Evolutionary conservation across 2,113 vertebrate species (phyloP).

Genomic region (Pygoscelis antarcticus): DNA sequence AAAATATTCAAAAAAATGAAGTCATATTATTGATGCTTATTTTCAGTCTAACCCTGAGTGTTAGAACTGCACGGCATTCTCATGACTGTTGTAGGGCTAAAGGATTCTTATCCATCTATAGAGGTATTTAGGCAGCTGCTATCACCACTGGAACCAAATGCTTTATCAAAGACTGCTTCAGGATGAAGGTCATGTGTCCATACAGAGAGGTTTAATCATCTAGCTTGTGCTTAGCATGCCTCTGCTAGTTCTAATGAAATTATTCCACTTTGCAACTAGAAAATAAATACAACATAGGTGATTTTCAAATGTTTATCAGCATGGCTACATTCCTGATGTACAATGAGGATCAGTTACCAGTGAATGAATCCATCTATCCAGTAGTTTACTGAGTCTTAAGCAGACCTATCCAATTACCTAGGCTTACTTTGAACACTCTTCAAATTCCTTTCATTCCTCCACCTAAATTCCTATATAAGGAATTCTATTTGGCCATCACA

Average conservation of each 20-base stretch:
- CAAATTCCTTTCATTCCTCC: neutral
- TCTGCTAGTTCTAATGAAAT: neutral
- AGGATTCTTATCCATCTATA: neutral
- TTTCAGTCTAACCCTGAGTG: neutral
- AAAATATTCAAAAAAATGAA: neutral
- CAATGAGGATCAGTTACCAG: neutral
- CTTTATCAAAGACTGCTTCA: conserved; percentile 2
- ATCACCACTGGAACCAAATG: neutral
- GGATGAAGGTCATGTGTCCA: neutral
- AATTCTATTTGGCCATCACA: neutral
- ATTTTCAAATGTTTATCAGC: neutral
- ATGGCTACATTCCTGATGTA: neutral
- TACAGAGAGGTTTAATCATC: conserved; percentile 14
- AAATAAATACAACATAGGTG: neutral
- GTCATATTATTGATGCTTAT: neutral
- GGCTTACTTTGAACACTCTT: neutral
- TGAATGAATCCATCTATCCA: neutral
- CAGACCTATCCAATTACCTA: neutral
- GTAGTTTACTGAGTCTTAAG: neutral
- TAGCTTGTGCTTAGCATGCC: neutral
- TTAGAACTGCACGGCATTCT: neutral
- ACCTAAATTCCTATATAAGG: neutral
- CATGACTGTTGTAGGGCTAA: neutral
- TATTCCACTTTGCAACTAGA: neutral
- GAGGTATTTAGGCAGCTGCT: neutral